A percentile compares a stretch with the other conserved stretches of the same genome.
Evolutionary conservation across 2,888 invertebrate genomes (phyloP).

Genomic region (Cosmopolites sordidus): DNA sequence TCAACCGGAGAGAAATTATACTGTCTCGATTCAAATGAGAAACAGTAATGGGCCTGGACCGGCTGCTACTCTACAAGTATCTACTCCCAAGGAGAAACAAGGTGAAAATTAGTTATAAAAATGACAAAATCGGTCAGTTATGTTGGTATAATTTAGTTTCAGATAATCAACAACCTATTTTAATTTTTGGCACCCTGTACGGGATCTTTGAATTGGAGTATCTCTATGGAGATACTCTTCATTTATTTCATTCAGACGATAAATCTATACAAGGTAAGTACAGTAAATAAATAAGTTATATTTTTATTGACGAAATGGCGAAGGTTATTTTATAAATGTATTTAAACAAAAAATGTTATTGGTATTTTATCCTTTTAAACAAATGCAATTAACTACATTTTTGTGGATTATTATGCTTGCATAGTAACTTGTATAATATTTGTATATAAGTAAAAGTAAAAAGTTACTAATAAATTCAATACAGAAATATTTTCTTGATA

Average conservation of each 20-base stretch:
- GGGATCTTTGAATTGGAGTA: slow-evolving; percentile 64
- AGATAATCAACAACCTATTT: slow-evolving; percentile 62
- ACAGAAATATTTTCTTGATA: too few species aligned
- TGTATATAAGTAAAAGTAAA: too few species aligned
- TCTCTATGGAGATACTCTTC: slow-evolving; percentile 63
- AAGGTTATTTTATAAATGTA: too few species aligned
- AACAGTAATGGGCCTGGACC: slow-evolving; percentile 80
- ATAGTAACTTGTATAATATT: too few species aligned
- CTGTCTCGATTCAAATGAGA: slow-evolving; percentile 73
- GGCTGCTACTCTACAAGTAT: slow-evolving; percentile 57
- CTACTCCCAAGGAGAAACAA: slow-evolving; percentile 63
- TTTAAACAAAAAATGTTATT: too few species aligned
- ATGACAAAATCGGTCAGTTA: too few species aligned
- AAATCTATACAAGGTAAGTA: slow-evolving; percentile 49
- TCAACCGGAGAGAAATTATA: slow-evolving; percentile 66
- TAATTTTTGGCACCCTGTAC: slow-evolving; percentile 67
- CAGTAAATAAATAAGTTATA: too few species aligned
- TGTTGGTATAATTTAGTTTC: slow-evolving; percentile 50
- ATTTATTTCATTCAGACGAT: slow-evolving; percentile 57
- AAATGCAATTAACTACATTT: too few species aligned
- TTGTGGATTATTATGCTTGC: too few species aligned
- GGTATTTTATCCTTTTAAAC: too few species aligned
- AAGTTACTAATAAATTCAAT: too few species aligned
- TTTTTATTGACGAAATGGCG: too few species aligned
- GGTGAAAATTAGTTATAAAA: slow-evolving; percentile 47